phyloP scores from a whole-genome alignment of 1,140 invertebrate species.

The Heliconius nattereri region DNA sequence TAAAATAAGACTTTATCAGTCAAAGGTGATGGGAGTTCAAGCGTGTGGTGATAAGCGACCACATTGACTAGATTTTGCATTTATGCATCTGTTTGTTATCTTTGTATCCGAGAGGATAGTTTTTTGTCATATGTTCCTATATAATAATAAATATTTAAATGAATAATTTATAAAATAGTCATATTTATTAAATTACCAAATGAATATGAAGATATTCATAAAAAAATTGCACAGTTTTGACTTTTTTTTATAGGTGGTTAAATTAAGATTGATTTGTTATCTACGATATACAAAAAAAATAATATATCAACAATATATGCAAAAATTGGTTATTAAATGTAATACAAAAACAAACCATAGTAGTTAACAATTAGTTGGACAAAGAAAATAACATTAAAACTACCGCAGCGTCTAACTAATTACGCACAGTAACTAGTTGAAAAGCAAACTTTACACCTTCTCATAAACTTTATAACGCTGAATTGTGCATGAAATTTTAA shows the following conservation, averaged over 20 bases:
- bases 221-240: too few species aligned
- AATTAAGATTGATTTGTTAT: neutral
- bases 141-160: neutral
- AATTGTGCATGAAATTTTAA: conserved; percentile 36
- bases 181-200: too few species aligned
- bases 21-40: conserved; percentile 61
- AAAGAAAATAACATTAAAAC: conserved; percentile 62
- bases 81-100: conserved; percentile 54
- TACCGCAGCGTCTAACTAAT: conserved; percentile 53
- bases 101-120: conserved; percentile 49
- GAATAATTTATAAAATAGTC: too few species aligned
- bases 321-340: neutral
- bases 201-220: too few species aligned
- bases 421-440: conserved; percentile 55
- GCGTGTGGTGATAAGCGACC: conserved; percentile 56
- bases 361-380: conserved; percentile 53
- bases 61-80: conserved; percentile 52
- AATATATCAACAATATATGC: neutral
- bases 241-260: too few species aligned
- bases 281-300: neutral
- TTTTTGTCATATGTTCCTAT: conserved; percentile 25
- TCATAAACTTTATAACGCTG: conserved; percentile 43
- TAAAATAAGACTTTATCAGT: conserved; percentile 48
- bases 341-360: conserved; percentile 40
- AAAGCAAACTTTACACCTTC: conserved; percentile 55